These are phyloP conservation scores for Crocallis elinguaria DNA, from an alignment of 2,888 invertebrate genomes.

Conservation along the genomic window DNA sequence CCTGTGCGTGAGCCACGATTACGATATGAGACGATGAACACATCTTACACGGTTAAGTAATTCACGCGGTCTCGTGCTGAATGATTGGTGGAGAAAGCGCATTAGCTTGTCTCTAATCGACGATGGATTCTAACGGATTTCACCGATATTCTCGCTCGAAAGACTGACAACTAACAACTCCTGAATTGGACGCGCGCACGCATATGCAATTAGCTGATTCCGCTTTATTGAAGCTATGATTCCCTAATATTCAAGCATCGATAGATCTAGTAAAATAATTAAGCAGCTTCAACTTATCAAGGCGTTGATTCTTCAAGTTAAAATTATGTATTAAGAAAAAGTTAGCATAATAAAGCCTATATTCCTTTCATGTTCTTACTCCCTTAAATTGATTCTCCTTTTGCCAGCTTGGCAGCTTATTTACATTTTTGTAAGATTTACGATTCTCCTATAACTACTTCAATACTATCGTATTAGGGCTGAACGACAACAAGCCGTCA, in stretches of 20 bases:
- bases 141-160: constrained; percentile 50
- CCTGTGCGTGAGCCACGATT: constrained; percentile 25
- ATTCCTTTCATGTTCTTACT: too few species aligned
- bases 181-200: constrained; percentile 57
- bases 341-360: too few species aligned
- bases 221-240: constrained; percentile 2
- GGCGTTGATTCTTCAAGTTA: too few species aligned
- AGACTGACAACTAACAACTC: constrained; percentile 46
- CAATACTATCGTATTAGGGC: too few species aligned
- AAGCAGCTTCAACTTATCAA: too few species aligned
- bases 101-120: constrained; percentile 50
- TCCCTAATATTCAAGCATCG: background rate
- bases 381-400: too few species aligned
- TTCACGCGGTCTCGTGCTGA: constrained; percentile 48
- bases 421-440: too few species aligned
- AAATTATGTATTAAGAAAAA: too few species aligned
- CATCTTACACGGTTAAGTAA: constrained; percentile 44
- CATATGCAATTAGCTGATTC: constrained; percentile 43
- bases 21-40: constrained; percentile 28
- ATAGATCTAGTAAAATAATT: background rate
- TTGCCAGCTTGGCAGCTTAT: too few species aligned
- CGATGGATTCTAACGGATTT: constrained; percentile 60
- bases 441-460: too few species aligned
- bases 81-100: constrained; percentile 60
- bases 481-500: too few species aligned